These are phyloP conservation scores for Ceratina calcarata DNA, from an alignment of 1,140 invertebrate genomes.

Conservation along the genomic window DNA sequence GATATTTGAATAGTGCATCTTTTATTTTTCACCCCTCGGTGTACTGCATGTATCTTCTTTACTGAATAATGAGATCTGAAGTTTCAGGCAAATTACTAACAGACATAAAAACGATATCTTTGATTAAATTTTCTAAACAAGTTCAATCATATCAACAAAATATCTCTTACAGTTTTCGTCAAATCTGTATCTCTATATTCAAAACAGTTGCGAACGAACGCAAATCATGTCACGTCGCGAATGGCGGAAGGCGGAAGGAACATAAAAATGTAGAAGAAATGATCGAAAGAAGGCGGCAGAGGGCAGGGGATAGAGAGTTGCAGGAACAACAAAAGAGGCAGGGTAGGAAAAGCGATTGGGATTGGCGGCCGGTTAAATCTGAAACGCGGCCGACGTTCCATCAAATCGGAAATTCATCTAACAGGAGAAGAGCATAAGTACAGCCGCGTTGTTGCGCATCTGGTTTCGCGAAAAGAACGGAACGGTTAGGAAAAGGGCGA, in stretches of 20 bases:
- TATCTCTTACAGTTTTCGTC: neutral
- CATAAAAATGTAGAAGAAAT: neutral
- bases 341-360: neutral
- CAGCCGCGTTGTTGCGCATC: slow-evolving; percentile 60
- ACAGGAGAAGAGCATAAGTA: slow-evolving; percentile 42
- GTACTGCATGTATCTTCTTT: neutral
- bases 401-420: slow-evolving; percentile 50
- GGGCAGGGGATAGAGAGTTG: neutral
- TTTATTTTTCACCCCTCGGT: neutral
- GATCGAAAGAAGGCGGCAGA: no score
- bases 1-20: slow-evolving; percentile 9
- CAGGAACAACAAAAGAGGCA: neutral
- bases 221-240: neutral
- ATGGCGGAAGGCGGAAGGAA: neutral
- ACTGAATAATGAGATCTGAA: neutral
- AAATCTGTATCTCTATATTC: neutral
- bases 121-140: neutral
- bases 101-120: neutral
- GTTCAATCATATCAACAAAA: neutral
- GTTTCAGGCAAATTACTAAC: neutral
- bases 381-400: slow-evolving; percentile 42
- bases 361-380: slow-evolving; percentile 32
- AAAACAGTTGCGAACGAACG: neutral
- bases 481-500: slow-evolving; percentile 63
- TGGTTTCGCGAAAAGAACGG: slow-evolving; percentile 53